Conservation (phyloP, 1,140 invertebrate species). For the Mactra quadrangularis region DNA sequence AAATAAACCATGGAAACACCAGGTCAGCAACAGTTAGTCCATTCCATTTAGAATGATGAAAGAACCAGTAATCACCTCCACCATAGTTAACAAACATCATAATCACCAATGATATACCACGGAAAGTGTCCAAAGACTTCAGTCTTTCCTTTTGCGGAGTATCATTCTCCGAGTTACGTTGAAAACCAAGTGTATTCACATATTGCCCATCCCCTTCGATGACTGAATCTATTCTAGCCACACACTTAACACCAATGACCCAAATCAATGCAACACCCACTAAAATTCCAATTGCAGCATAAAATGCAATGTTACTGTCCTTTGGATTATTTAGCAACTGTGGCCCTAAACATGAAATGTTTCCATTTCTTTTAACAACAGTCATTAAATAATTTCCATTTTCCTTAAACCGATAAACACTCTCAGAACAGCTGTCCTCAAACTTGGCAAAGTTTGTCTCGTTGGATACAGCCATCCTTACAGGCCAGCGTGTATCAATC, state of each 20-base stretch:
- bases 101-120: conserved; percentile 71
- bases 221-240: conserved; percentile 1
- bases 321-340: conserved; percentile 55
- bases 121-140: conserved; percentile 60
- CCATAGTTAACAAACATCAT: conserved; percentile 94
- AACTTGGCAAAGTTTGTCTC: background rate
- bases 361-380: conserved; percentile 30
- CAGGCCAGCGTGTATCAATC: conserved; percentile 69
- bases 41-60: conserved; percentile 96
- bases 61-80: conserved; percentile 92
- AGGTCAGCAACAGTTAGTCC: conserved; percentile 95
- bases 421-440: conserved; percentile 17
- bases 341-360: conserved; percentile 27
- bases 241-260: conserved; percentile 32
- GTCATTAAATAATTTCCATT: conserved; percentile 65
- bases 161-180: conserved; percentile 64
- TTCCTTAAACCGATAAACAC: conserved; percentile 59
- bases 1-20: conserved; percentile 96
- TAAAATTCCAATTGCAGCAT: conserved; percentile 68
- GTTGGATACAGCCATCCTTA: conserved; percentile 55
- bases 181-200: conserved; percentile 71
- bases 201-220: conserved; percentile 1
- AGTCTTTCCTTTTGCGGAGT: conserved; percentile 52
- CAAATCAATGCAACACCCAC: conserved; percentile 63
- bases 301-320: conserved; percentile 72